Evolutionary conservation across 92 coral and sea anemone genomes (phyloP).

Genomic region (Desmophyllum pertusum): DNA sequence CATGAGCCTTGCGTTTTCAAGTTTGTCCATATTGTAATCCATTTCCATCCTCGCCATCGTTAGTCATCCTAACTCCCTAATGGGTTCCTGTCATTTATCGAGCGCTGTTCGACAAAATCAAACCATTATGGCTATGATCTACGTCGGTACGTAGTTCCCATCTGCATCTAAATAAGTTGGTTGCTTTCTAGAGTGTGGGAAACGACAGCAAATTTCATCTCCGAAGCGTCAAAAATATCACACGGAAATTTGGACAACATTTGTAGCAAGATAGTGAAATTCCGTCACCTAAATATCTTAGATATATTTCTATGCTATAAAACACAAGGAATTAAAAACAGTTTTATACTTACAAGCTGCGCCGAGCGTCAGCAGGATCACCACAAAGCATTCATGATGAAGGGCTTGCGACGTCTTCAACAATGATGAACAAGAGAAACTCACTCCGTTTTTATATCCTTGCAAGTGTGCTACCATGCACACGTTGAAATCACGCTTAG

Average conservation of each 20-base stretch:
- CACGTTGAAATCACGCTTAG: conserved; percentile 37
- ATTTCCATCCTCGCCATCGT: neutral
- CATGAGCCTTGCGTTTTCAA: neutral
- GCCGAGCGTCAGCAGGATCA: conserved; percentile 20
- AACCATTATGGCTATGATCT: neutral
- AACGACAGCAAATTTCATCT: neutral
- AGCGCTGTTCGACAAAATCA: neutral
- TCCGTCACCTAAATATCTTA: neutral
- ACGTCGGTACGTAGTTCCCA: neutral
- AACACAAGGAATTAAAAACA: neutral
- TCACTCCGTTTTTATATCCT: conserved; percentile 10
- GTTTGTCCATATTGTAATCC: neutral
- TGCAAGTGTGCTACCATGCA: neutral
- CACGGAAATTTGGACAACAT: neutral
- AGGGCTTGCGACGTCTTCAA: neutral
- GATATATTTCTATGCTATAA: neutral
- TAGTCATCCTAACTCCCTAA: neutral
- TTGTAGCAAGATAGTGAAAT: too few species aligned
- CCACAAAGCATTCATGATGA: conserved; percentile 28
- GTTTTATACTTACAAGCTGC: conserved; percentile 24
- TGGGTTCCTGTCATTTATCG: neutral
- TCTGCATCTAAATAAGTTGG: neutral
- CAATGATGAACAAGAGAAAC: neutral
- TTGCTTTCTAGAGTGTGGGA: neutral
- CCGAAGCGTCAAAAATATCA: neutral